Evolutionary conservation across 2,888 invertebrate genomes (phyloP), one percentile per base, ranked within the genome.

Genomic region (Acleris literana): DNA sequence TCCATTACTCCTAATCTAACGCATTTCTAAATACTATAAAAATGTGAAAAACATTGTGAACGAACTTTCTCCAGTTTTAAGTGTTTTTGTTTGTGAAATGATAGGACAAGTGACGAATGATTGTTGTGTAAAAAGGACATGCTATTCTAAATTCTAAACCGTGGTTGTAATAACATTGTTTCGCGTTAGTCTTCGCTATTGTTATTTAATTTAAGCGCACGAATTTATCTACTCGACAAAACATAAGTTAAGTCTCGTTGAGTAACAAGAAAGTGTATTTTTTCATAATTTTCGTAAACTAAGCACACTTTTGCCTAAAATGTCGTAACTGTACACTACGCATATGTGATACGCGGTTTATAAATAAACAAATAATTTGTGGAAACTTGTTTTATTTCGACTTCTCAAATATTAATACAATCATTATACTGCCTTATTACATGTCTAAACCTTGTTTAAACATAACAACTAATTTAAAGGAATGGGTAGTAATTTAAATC

Each of bases 291-390:
- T 77, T 79, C 80, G 72, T 84, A 81, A 79, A 81, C 72, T 84
- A 88, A 90, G 87, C 89, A 88, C 92, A 90, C 87, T 87, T 86
- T 86, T 84, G 91, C 88, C 90, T 91, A 88, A 87, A 82, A 85
- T 84, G 80, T 87, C 88, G 86, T 88, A 83, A 83, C 87, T 89
- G 87, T 88, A 89, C 90, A 88, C 87, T 87, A 85, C 86, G 85
- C 87, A 86, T 88, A 90, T 90, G 91, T 91, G 91, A 92, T 92
- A 92, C 88, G 90, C 87, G 82, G 84, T 92, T 88, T 89, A 87
- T 86, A 85, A 88, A 87, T 89, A 90, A 91, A 90, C 81, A 78
- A 86, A 83, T 85, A 82, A 88, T 86, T 87, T 88, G 86, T 86
- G 82, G 74, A 43, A 13, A 11, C 7, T 11, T n/a, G 53, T 76